These are phyloP conservation scores for Gymnopithys bicolor DNA, from an alignment of 2,797 vertebrate species.

Conservation along the genomic window DNA sequence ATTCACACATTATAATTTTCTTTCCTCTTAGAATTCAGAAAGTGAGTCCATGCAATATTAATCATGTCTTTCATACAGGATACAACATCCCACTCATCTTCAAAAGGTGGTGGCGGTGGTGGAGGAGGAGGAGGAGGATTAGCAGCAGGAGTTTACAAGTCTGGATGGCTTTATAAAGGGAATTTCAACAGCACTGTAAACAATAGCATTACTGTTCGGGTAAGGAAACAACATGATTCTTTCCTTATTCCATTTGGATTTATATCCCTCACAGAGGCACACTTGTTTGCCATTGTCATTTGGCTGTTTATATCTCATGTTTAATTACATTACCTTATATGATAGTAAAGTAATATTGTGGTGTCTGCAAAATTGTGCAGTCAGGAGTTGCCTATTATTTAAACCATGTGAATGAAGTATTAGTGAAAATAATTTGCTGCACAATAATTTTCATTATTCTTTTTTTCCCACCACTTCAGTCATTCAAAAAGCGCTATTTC, in stretches of 20 bases:
- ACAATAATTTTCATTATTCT: not conserved
- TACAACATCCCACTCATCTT: conserved; percentile 96
- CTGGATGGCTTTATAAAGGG: conserved; percentile 98
- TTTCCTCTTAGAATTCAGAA: not conserved
- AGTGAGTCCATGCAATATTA: not conserved
- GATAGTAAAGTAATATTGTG: not conserved
- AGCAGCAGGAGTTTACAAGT: conserved; percentile 90
- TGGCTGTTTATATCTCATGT: not conserved
- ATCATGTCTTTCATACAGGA: conserved; percentile 82
- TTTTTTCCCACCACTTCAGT: conserved; percentile 76
- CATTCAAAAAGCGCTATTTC: conserved; percentile 97
- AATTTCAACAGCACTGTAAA: conserved; percentile 99
- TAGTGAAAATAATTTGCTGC: not conserved
- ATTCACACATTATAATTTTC: not conserved
- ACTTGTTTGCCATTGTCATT: conserved; percentile 3
- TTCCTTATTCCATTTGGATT: not conserved
- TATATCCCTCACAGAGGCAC: not conserved
- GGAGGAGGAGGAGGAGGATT: conserved; percentile 81
- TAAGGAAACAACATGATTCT: conserved; percentile 74
- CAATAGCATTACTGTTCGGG: conserved; percentile 97
- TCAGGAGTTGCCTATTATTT: not conserved
- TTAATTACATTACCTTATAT: conserved; percentile 8
- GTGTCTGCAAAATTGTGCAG: not conserved
- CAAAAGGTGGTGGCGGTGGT: conserved; percentile 91
- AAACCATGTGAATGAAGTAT: not conserved